These are phyloP conservation scores for Laspeyria flexula DNA, from an alignment of 2,888 invertebrate species.

Conservation along the genomic window DNA sequence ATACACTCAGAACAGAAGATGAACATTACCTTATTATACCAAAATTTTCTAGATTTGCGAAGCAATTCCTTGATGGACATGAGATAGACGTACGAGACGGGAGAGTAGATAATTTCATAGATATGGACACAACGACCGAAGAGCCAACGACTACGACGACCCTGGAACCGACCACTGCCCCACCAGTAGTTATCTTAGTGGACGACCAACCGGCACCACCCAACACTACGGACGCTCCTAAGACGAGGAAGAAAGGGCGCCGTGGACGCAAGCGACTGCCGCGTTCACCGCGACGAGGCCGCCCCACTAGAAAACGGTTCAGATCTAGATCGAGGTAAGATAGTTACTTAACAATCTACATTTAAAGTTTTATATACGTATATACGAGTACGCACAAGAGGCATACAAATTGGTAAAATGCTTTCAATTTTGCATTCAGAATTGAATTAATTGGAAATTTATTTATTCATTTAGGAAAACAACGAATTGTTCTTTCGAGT, in stretches of 20 bases:
- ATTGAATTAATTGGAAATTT: too few relatives aligned
- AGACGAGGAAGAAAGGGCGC: constrained; percentile 65
- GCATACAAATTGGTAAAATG: too few relatives aligned
- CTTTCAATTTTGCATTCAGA: too few relatives aligned
- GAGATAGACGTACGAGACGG: constrained; percentile 83
- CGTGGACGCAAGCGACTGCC: constrained; percentile 73
- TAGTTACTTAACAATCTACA: neutral
- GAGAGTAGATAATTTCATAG: constrained; percentile 68
- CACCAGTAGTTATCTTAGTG: constrained; percentile 77
- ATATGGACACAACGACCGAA: constrained; percentile 69
- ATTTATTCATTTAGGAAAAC: too few relatives aligned
- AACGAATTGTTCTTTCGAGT: too few relatives aligned
- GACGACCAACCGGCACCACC: constrained; percentile 78
- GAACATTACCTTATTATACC: too few relatives aligned
- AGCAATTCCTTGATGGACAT: constrained; percentile 89
- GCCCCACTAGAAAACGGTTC: constrained; percentile 81
- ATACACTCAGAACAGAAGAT: too few relatives aligned
- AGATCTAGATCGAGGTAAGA: constrained; percentile 70
- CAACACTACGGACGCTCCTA: constrained; percentile 65
- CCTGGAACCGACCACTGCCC: constrained; percentile 61
- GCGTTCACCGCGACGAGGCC: constrained; percentile 74
- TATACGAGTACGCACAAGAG: too few relatives aligned
- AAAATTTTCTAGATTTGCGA: constrained; percentile 85
- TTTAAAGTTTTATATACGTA: neutral
- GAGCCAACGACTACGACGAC: constrained; percentile 61